These are phyloP conservation scores for Podabrus alpinus DNA, from an alignment of 2,888 invertebrate genomes.

Conservation along the genomic window DNA sequence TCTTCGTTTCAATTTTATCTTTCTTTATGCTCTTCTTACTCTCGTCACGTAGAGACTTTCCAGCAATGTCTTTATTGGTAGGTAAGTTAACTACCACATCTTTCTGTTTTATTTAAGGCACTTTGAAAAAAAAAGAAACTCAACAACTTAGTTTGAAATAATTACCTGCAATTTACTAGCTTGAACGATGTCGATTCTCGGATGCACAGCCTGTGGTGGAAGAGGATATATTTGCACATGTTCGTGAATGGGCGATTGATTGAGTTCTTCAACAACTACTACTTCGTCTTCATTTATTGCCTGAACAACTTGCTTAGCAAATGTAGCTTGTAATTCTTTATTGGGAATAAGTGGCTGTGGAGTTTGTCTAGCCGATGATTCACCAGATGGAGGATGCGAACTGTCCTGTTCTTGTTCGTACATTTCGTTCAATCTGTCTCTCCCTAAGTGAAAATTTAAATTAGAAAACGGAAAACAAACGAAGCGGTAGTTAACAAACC, in stretches of 20 bases:
- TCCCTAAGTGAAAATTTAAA: slow-evolving; percentile 8
- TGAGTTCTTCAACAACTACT: slow-evolving; percentile 26
- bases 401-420: slow-evolving; percentile 47
- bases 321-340: slow-evolving; percentile 51
- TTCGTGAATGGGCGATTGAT: slow-evolving; percentile 25
- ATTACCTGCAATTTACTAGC: slow-evolving; percentile 53
- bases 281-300: slow-evolving; percentile 38
- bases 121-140: too few species aligned
- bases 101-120: slow-evolving; percentile 14
- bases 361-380: slow-evolving; percentile 58
- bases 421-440: slow-evolving; percentile 54
- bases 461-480: background rate
- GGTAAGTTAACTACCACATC: slow-evolving; percentile 13
- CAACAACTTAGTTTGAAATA: background rate
- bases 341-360: slow-evolving; percentile 53
- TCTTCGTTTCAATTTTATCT: slow-evolving; percentile 9
- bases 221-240: slow-evolving; percentile 23
- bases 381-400: slow-evolving; percentile 54
- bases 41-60: slow-evolving; percentile 12
- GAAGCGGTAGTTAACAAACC: slow-evolving; percentile 36
- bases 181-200: slow-evolving; percentile 47
- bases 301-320: slow-evolving; percentile 50
- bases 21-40: slow-evolving; percentile 17
- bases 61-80: slow-evolving; percentile 10
- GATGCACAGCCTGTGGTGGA: slow-evolving; percentile 19